A percentile compares a stretch with the other conserved stretches of the same genome.
Conservation (phyloP, 2,113 vertebrate genomes). For the Channa argus region DNA sequence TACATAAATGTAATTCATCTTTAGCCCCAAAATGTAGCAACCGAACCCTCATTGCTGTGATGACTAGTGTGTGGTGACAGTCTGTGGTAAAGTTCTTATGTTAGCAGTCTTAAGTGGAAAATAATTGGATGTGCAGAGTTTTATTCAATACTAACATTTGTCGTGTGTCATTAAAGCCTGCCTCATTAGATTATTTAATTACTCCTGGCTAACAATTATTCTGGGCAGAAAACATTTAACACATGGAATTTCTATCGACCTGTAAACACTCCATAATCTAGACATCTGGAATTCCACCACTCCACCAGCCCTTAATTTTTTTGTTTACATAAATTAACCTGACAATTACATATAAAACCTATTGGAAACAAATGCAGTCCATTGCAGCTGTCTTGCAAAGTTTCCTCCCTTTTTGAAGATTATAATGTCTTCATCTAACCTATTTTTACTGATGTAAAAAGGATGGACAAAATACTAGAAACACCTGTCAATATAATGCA, state of each 20-base stretch:
- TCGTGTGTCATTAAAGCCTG: conserved; percentile 53
- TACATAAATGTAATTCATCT: not conserved
- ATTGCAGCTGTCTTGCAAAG: too few relatives aligned
- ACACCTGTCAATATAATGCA: not conserved
- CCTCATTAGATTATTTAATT: conserved; percentile 52
- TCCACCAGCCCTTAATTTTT: not conserved
- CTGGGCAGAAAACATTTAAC: conserved; percentile 45
- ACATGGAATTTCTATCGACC: conserved; percentile 44
- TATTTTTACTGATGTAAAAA: too few relatives aligned
- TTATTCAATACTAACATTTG: conserved; percentile 45
- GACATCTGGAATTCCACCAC: too few relatives aligned
- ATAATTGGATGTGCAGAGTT: conserved; percentile 39
- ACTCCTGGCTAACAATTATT: conserved; percentile 31
- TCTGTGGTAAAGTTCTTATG: too few relatives aligned
- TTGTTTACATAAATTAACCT: too few relatives aligned
- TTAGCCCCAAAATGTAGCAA: conserved; percentile 11
- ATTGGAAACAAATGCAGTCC: not conserved
- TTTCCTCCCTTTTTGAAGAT: not conserved
- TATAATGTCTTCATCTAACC: too few relatives aligned
- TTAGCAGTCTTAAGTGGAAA: conserved; percentile 1
- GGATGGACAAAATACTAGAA: not conserved
- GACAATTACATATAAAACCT: too few relatives aligned
- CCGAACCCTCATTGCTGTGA: not conserved
- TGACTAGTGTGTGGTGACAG: not conserved
- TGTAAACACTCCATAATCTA: not conserved